These are phyloP conservation scores for Pemphredon lugubris DNA, from an alignment of 2,888 invertebrate genomes.

Conservation along the genomic window DNA sequence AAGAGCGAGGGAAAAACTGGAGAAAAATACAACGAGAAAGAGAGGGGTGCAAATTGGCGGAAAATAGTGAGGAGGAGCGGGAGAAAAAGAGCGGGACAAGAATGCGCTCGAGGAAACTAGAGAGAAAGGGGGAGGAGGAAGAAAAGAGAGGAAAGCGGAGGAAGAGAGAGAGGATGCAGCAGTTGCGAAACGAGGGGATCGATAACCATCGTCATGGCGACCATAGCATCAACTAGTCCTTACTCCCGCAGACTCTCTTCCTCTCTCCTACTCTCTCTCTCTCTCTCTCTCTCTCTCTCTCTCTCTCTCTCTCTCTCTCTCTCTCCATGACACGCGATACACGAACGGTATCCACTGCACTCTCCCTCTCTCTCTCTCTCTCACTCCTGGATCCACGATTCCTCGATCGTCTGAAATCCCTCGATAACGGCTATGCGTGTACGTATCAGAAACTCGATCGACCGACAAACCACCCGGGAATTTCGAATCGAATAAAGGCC, in stretches of 20 bases:
- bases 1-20: no score
- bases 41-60: no score
- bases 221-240: conserved; percentile 70
- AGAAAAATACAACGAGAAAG: no score
- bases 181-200: conserved; percentile 63
- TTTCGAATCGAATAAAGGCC: conserved; percentile 7
- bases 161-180: conserved; percentile 21
- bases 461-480: neutral
- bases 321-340: conserved; percentile 11
- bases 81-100: neutral
- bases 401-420: neutral
- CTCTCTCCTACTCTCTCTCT: conserved; percentile 14
- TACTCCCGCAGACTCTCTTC: conserved; percentile 42
- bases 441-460: conserved; percentile 12
- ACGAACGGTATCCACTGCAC: neutral
- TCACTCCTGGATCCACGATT: neutral
- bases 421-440: conserved; percentile 3
- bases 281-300: conserved; percentile 32
- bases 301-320: conserved; percentile 38
- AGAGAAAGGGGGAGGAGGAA: neutral
- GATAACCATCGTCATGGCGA: conserved; percentile 75
- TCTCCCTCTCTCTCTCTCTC: neutral
- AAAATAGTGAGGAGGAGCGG: neutral
- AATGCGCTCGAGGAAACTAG: neutral
- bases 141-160: conserved; percentile 7